These are phyloP conservation scores for Notoglanidium macrostoma DNA, from an alignment of 2,797 vertebrate genomes.

Conservation along the genomic window DNA sequence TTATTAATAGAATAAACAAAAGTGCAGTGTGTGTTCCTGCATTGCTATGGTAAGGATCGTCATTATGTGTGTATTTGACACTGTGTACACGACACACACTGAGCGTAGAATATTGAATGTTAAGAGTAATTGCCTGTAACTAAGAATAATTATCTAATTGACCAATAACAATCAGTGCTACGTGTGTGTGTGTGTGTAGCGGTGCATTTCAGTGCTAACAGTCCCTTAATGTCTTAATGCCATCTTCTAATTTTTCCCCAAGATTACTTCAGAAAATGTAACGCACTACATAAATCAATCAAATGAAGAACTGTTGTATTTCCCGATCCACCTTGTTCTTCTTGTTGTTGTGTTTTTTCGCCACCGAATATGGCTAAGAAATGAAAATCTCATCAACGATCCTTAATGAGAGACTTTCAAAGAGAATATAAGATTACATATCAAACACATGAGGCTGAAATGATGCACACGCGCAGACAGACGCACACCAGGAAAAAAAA, in stretches of 20 bases:
- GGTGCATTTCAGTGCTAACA: neutral
- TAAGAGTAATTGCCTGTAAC: neutral
- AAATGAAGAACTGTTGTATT: neutral
- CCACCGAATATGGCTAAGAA: neutral
- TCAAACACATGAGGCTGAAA: neutral
- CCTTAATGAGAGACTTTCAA: slow-evolving; percentile 66
- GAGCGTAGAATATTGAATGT: neutral
- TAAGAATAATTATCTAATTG: neutral
- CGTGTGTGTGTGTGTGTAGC: neutral
- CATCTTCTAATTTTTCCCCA: neutral
- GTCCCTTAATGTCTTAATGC: neutral
- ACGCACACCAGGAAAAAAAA: slow-evolving; percentile 37
- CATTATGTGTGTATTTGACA: neutral
- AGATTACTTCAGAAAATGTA: neutral
- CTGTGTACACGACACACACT: neutral
- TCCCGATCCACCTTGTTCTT: neutral
- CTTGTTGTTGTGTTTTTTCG: neutral
- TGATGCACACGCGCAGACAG: slow-evolving; percentile 41
- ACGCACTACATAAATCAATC: neutral
- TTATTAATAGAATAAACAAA: neutral
- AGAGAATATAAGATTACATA: slow-evolving; percentile 64
- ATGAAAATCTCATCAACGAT: slow-evolving; percentile 65
- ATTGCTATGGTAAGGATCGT: neutral
- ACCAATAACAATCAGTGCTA: neutral
- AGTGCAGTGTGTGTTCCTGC: neutral